Evolutionary conservation across 2,888 invertebrate genomes (phyloP).

Genomic region (Taphrorychus bicolor): DNA sequence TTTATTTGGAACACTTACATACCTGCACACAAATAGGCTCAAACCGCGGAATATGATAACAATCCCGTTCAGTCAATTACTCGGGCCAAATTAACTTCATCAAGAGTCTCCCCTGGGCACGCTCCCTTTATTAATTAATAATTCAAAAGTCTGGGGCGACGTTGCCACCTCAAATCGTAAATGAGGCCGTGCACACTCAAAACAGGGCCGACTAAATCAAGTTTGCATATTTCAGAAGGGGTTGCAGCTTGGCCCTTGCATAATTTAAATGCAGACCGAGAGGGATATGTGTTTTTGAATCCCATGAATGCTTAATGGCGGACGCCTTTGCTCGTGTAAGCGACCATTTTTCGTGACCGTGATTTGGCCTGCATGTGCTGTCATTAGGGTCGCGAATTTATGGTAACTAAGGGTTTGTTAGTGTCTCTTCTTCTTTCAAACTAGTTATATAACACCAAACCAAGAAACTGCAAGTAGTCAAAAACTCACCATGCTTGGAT

Average conservation of each 20-base stretch:
- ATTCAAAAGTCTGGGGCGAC: conserved; percentile 23
- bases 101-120: background rate
- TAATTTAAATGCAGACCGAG: conserved; percentile 27
- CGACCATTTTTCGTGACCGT: background rate
- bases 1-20: background rate
- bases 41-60: background rate
- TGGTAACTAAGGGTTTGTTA: no score
- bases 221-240: conserved; percentile 39
- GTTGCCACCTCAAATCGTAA: conserved; percentile 28
- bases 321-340: background rate
- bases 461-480: no score
- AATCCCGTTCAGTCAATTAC: conserved; percentile 1
- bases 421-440: no score
- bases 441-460: no score
- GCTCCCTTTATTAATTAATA: conserved; percentile 23
- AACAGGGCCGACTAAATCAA: conserved; percentile 37
- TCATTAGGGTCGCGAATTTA: no score
- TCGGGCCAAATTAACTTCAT: conserved; percentile 14
- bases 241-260: conserved; percentile 32
- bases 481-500: no score
- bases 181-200: conserved; percentile 25
- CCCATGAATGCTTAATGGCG: conserved; percentile 10
- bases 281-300: conserved; percentile 22
- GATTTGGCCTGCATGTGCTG: background rate
- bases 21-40: background rate